These are phyloP conservation scores for Cephus spinipes DNA, from an alignment of 2,888 invertebrate genomes.

Conservation along the genomic window DNA sequence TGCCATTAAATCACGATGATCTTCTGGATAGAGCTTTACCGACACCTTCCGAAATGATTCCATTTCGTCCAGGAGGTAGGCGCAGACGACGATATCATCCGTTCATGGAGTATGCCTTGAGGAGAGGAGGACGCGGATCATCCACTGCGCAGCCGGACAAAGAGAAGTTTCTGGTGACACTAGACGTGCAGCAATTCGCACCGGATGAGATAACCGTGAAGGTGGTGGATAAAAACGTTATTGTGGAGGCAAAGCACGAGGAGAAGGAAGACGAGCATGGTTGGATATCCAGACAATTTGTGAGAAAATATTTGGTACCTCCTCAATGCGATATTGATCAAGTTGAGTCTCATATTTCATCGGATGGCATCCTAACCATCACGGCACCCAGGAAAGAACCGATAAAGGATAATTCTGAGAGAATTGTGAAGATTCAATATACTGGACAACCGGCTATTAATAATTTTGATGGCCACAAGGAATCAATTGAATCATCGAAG, in stretches of 20 bases:
- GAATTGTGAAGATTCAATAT: constrained; percentile 62
- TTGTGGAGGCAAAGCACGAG: constrained; percentile 80
- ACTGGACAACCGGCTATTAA: constrained; percentile 46
- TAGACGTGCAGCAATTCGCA: constrained; percentile 80
- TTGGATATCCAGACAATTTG: constrained; percentile 78
- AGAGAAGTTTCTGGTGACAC: constrained; percentile 76
- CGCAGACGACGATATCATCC: constrained; percentile 77
- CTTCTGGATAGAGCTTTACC: constrained; percentile 64
- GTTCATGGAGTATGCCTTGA: constrained; percentile 70
- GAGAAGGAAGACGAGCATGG: constrained; percentile 80
- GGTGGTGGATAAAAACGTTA: constrained; percentile 75
- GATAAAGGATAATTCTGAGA: constrained; percentile 45
- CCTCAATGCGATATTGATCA: constrained; percentile 78
- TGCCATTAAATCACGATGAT: constrained; percentile 79
- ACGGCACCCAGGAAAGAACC: constrained; percentile 69
- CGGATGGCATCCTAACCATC: constrained; percentile 77
- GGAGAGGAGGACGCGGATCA: constrained; percentile 70
- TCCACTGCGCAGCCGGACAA: constrained; percentile 72
- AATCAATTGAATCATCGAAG: neutral
- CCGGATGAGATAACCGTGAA: constrained; percentile 82
- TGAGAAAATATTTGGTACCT: constrained; percentile 78
- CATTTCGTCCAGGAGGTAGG: constrained; percentile 56
- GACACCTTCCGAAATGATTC: constrained; percentile 43
- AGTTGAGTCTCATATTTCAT: constrained; percentile 78
- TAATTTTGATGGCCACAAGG: neutral